These are phyloP conservation scores for Rhopilema esculentum DNA, from an alignment of 30 jellyfish, hydroid and myxozoan species.

Conservation along the genomic window DNA sequence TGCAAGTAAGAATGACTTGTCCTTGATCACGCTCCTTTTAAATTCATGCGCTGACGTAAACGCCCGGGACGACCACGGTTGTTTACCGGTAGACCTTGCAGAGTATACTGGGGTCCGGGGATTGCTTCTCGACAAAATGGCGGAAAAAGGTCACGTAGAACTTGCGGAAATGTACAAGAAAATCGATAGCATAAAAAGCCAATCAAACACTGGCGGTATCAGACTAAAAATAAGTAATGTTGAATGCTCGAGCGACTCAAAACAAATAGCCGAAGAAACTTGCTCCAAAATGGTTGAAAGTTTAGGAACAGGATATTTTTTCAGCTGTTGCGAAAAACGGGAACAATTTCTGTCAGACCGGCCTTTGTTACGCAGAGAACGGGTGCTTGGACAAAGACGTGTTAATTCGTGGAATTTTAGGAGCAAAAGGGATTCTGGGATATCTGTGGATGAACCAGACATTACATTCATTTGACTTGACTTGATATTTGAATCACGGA, in stretches of 20 bases:
- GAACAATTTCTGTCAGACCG: constrained; percentile 21
- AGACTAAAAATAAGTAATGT: not conserved
- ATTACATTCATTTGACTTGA: constrained; percentile 1
- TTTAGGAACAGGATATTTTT: constrained; percentile 15
- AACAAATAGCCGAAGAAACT: not conserved
- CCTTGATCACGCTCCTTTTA: constrained; percentile 30
- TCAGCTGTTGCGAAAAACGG: constrained; percentile 31
- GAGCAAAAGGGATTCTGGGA: constrained; percentile 72
- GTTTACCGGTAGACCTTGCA: constrained; percentile 69
- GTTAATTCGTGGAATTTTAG: constrained; percentile 37
- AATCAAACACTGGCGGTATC: not conserved
- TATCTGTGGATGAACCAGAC: constrained; percentile 46
- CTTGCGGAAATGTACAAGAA: constrained; percentile 48
- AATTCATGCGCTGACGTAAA: constrained; percentile 67
- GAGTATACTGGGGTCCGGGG: constrained; percentile 19
- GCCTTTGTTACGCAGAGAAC: constrained; percentile 23
- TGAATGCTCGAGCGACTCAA: not conserved
- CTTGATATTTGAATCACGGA: no score
- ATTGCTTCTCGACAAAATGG: constrained; percentile 28
- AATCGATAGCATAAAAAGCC: not conserved
- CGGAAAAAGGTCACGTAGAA: constrained; percentile 31
- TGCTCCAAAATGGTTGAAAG: not conserved
- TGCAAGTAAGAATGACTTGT: constrained; percentile 14
- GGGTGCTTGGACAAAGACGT: constrained; percentile 20
- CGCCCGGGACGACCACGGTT: constrained; percentile 75